Conservation (phyloP, 2,888 invertebrate genomes). For the Ypsolopha sequella region DNA sequence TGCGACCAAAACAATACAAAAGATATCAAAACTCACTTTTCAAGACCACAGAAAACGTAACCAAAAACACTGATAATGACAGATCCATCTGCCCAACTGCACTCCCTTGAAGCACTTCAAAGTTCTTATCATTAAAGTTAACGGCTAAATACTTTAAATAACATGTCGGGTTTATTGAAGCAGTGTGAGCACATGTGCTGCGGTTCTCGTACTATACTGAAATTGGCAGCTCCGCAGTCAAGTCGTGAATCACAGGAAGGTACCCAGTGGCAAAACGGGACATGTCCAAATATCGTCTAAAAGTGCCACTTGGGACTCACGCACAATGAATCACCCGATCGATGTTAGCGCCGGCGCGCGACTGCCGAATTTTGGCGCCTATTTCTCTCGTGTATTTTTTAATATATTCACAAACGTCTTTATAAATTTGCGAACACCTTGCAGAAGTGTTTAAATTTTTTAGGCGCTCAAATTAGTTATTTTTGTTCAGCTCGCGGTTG, state of each 20-base stretch:
- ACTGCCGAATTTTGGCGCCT: conserved; percentile 23
- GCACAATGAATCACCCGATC: conserved; percentile 48
- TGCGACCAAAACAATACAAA: background rate
- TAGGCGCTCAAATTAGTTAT: background rate
- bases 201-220: conserved; percentile 28
- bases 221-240: conserved; percentile 35
- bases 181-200: conserved; percentile 3
- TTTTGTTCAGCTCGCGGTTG: background rate
- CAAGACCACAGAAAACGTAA: conserved; percentile 42
- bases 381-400: background rate
- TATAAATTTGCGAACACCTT: background rate
- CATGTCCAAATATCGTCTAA: conserved; percentile 43
- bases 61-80: conserved; percentile 21
- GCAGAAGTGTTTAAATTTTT: background rate
- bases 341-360: conserved; percentile 50
- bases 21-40: conserved; percentile 39
- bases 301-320: conserved; percentile 28
- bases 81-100: conserved; percentile 34
- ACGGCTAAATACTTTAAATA: conserved; percentile 12
- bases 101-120: background rate
- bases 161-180: conserved; percentile 8
- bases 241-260: conserved; percentile 61
- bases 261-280: conserved; percentile 49
- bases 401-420: background rate
- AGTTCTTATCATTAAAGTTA: too few relatives aligned